These are phyloP conservation scores for Sclerodermus sp. DNA, from an alignment of 2,888 invertebrate species.

Conservation along the genomic window DNA sequence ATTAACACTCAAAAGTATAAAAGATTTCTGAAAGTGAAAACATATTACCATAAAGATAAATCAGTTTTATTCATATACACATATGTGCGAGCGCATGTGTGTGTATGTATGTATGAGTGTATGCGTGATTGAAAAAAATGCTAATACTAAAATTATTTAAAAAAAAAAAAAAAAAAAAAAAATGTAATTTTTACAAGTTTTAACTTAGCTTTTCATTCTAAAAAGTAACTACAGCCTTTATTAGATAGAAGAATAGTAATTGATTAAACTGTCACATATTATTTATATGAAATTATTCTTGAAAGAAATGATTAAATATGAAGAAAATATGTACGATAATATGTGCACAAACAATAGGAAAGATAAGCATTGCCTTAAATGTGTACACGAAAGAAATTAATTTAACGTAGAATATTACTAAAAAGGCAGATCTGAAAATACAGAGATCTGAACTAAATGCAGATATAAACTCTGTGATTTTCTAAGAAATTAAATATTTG, in stretches of 20 bases:
- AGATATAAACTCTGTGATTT: neutral
- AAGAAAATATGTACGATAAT: neutral
- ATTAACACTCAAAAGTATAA: neutral
- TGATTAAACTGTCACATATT: no score
- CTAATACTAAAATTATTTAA: no score
- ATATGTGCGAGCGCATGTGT: conserved; percentile 22
- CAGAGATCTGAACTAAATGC: conserved; percentile 1
- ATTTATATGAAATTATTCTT: no score
- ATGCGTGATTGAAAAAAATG: no score
- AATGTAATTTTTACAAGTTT: no score
- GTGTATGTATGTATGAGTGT: conserved; percentile 9
- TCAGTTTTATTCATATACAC: neutral
- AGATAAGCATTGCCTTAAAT: neutral
- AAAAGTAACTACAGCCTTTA: no score
- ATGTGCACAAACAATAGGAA: neutral
- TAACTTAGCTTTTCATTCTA: no score
- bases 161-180: no score
- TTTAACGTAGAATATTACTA: neutral
- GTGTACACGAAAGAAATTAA: neutral
- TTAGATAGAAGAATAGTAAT: no score
- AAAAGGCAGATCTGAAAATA: conserved; percentile 1
- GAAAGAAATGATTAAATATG: neutral
- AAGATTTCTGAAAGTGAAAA: conserved; percentile 1
- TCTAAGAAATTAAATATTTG: conserved; percentile 2
- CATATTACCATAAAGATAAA: neutral